Base-by-base conservation (phyloP, 1,140 invertebrate genomes). In the Gryllus bimaculatus region DNA sequence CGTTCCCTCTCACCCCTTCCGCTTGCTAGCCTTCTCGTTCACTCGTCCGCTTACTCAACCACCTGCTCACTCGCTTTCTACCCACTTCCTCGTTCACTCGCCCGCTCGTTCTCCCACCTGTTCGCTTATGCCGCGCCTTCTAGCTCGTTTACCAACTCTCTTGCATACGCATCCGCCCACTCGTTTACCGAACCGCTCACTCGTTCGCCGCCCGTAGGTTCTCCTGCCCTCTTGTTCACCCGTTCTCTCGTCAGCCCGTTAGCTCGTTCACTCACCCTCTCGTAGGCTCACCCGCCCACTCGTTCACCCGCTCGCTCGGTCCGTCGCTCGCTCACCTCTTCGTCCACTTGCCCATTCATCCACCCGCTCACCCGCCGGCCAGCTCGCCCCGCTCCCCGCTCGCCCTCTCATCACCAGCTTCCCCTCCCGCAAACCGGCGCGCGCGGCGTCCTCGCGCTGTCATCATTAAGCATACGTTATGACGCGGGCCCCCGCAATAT, bases 401-500 rank as follows among this genome's bases (percentile, higher is more conserved):
- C 54, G 10, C 54, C 10, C 54, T 66, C 54, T 66, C 54, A 66
- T 66, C 54, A 7, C 54, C 10, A 7, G 54, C 10, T 7, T 66
- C 54, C 26, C 10, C 54, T 66, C 54, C 54, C 10, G 10, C 54
- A 7, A 8, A 10, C 18, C 54, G 0, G 54, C 10, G 54, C 54
- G 18, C 54, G 18, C 54, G 10, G 10, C 54, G 10, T 66, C 54
- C 18, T 66, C 7, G 54, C 54, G 54, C 54, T 66, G 54, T 66
- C 54, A 66, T 66, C 54, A 66, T 66, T 66, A 66, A 66, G 54
- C 54, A 66, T 66, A 66, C 54, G 54, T 66, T 66, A 66, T 66
- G 54, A 66, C 54, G 54, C 54, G 7, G 10, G 15, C 8, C 54
- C 54, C 54, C 54, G 54, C 54, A 66, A 66, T 66, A 66, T 66